phyloP scores from a whole-genome alignment of 2,113 vertebrate species.

The Sebastes schlegelii region DNA sequence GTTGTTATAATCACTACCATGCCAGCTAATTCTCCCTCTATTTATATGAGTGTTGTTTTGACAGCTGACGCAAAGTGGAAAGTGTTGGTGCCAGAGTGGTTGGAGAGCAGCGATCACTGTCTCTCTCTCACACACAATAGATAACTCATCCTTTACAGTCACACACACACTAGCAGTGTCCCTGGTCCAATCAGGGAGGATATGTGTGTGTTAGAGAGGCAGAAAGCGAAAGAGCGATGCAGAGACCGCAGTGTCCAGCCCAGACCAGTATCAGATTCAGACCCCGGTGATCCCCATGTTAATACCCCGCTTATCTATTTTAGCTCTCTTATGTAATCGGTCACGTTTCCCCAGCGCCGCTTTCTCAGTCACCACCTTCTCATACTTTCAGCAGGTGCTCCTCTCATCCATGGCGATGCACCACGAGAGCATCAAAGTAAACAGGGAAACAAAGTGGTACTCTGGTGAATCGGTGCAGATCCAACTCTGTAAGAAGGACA shows the following conservation, averaged over 20 bases:
- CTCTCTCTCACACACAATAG: constrained; percentile 3
- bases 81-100: constrained; percentile 53
- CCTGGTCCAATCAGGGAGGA: constrained; percentile 15
- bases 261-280: constrained; percentile 65
- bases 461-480: constrained; percentile 23
- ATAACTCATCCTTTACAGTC: no score
- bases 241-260: constrained; percentile 30
- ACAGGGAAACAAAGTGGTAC: constrained; percentile 15
- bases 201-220: constrained; percentile 17
- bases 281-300: constrained; percentile 64
- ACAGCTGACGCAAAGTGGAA: constrained; percentile 76
- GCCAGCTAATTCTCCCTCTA: constrained; percentile 71
- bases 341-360: constrained; percentile 55
- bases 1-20: constrained; percentile 65
- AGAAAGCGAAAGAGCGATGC: constrained; percentile 5
- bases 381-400: constrained; percentile 57
- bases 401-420: constrained; percentile 14
- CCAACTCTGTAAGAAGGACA: background rate
- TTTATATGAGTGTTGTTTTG: constrained; percentile 74
- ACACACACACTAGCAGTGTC: background rate
- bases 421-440: constrained; percentile 26
- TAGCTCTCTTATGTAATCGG: constrained; percentile 68
- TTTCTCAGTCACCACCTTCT: constrained; percentile 55
- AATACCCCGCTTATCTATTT: constrained; percentile 72
- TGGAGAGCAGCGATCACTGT: constrained; percentile 23